Conservation (phyloP, 2,888 invertebrate genomes). For the Leucoptera coffeella region DNA sequence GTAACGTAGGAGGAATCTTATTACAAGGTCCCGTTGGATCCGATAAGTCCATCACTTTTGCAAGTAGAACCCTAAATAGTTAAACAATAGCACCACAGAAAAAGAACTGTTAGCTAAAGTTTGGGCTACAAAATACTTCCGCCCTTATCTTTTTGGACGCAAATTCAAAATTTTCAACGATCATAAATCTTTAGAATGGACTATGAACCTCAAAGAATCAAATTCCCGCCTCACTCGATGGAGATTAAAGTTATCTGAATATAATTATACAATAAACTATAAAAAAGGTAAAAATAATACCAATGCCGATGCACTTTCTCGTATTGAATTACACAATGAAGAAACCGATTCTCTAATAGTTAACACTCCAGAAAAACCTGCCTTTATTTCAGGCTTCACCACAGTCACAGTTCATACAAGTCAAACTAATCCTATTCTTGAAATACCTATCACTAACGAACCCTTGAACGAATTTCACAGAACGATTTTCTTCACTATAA, state of each 20-base stretch:
- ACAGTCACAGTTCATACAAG: constrained; percentile 2
- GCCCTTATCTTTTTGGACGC: no score
- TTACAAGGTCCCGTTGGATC: no score
- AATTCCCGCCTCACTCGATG: no score
- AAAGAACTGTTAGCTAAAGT: constrained; percentile 15
- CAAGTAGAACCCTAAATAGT: no score
- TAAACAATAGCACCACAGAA: constrained; percentile 10
- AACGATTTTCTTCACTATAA: neutral
- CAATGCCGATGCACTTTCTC: constrained; percentile 10
- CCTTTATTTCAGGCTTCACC: neutral
- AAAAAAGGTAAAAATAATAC: no score
- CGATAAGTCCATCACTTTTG: no score
- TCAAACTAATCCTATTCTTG: neutral
- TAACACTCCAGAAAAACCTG: constrained; percentile 10
- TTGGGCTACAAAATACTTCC: no score
- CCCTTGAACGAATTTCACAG: constrained; percentile 2
- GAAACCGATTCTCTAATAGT: constrained; percentile 13
- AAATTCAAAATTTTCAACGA: constrained; percentile 16
- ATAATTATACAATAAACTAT: no score
- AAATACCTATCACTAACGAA: no score
- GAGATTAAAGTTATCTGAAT: no score
- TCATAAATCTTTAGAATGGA: constrained; percentile 15
- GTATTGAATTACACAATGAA: constrained; percentile 11
- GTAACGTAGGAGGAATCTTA: no score
- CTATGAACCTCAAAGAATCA: no score